Evolutionary conservation across 2,888 invertebrate species (phyloP), one percentile per base, ranked within the genome.

Genomic region (Pammene fasciana): DNA sequence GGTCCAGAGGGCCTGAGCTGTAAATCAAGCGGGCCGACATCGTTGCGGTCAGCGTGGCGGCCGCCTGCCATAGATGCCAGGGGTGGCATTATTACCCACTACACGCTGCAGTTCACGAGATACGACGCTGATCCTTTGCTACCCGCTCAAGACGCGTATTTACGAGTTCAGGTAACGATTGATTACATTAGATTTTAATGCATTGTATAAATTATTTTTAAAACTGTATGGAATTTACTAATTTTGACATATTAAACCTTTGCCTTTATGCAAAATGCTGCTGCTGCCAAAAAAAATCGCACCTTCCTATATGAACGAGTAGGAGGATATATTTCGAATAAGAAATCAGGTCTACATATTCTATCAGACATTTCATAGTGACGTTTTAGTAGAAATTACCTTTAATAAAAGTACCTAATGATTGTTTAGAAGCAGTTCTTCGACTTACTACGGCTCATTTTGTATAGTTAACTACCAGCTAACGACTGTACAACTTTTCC

Each of bases 21-120:
- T 82, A 92, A 94, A 62, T 94, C 96, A 55, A 93, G 95, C 72
- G 95, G 96, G 41, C 95, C 97, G 16, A 95, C 96, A 72, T 96
- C 96, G 74, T 92, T 97, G 67, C 95, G 96, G 81, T 94, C 97
- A 75, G 95, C 95, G 54, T 97, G 96, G 96, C 93, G 94, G 66
- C 94, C 95, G 50, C 96, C 95, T 5, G 94, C 94, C 45, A 82
- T 92, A 71, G 94, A 95, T 78, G 93, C 94, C 75, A 94, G 96
- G 85, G 96, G 96, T 74, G 96, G 96, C 59, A 90, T 89, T 48
- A 90, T 92, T 61, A 92, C 92, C 1, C 92, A 92, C 75, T 92
- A 92, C 75, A 92, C 92, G 0, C 75, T 92, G 62, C 92, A 92
- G 70, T 92, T 92, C 66, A 89, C 92, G 1, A 82, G 87, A 71